Conservation (phyloP, 2,797 vertebrate genomes). For the Rhinogobio ventralis region DNA sequence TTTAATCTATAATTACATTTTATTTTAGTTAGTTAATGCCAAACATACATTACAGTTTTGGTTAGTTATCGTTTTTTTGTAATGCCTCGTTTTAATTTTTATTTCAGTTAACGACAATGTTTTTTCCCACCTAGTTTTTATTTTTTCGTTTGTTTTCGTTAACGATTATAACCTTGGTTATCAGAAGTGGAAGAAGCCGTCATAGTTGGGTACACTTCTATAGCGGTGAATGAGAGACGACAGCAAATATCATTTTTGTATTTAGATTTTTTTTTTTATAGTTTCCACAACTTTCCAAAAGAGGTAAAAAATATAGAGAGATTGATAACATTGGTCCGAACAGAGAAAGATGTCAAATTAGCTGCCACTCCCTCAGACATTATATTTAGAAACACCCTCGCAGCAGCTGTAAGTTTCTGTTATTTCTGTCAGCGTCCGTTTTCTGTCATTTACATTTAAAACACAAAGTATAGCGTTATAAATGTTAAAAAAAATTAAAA, state of each 20-base stretch:
- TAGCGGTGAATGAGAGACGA: background rate
- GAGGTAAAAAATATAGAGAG: background rate
- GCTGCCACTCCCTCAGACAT: background rate
- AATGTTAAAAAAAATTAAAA: background rate
- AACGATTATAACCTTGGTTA: too few species aligned
- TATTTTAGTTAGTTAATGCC: too few species aligned
- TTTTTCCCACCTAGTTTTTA: too few species aligned
- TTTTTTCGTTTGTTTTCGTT: too few species aligned
- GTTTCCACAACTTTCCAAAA: background rate
- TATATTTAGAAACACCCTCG: background rate
- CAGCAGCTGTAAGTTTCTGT: background rate
- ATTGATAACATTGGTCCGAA: background rate
- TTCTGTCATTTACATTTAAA: background rate
- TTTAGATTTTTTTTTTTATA: too few species aligned
- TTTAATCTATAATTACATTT: too few species aligned
- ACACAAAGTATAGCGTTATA: background rate
- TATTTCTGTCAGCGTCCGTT: fast-evolving
- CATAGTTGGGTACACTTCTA: background rate
- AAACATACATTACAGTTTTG: too few species aligned
- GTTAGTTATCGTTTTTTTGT: too few species aligned
- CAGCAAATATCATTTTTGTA: background rate
- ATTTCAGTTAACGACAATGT: too few species aligned
- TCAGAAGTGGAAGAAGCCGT: background rate
- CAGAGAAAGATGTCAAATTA: background rate
- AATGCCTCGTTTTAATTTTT: too few species aligned